These are phyloP conservation scores for Procambarus clarkii DNA, from an alignment of 1,140 invertebrate genomes.

Conservation along the genomic window DNA sequence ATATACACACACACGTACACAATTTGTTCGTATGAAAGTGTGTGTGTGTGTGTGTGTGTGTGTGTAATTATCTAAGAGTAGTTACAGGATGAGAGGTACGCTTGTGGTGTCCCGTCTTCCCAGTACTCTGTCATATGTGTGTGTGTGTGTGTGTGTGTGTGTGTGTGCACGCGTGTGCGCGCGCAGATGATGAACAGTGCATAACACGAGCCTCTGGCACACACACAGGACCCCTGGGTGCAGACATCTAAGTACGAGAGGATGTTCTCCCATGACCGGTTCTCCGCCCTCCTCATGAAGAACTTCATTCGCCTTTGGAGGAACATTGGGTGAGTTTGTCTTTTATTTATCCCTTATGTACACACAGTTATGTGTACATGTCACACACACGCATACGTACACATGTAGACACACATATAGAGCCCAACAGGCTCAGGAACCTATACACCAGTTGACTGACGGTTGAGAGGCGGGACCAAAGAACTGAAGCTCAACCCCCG, in stretches of 20 bases:
- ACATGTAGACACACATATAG: no score
- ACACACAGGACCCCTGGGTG: conserved; percentile 64
- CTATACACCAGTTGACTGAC: no score
- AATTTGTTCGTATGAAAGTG: not conserved
- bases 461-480: no score
- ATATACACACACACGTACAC: no score
- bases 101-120: no score
- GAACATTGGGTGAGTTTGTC: conserved; percentile 86
- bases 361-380: no score
- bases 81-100: no score
- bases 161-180: not conserved
- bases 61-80: no score
- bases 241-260: conserved; percentile 55
- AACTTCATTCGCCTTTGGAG: conserved; percentile 95
- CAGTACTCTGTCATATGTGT: not conserved
- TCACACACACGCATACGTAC: no score
- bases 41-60: no score
- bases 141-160: not conserved
- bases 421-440: no score
- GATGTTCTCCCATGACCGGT: conserved; percentile 77
- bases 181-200: not conserved
- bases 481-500: no score
- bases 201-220: not conserved
- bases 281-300: conserved; percentile 91
- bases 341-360: not conserved